These are phyloP conservation scores for Rhinopomastus cyanomelas DNA, from an alignment of 2,113 vertebrate species.

Conservation along the genomic window DNA sequence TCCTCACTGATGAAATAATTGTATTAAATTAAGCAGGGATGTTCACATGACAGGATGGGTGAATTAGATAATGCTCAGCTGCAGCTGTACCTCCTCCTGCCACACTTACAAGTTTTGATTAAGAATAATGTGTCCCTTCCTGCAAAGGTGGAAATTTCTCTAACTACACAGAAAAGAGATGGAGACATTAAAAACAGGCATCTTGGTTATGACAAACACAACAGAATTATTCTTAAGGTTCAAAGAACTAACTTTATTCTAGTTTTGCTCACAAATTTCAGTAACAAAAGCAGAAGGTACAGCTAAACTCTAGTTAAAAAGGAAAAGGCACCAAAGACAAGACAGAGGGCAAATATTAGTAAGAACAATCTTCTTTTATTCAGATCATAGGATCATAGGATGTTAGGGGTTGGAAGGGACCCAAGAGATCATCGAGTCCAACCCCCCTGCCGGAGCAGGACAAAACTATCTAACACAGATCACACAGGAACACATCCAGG, in stretches of 20 bases:
- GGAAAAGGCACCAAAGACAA: neutral
- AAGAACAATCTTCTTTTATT: neutral
- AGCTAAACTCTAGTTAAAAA: neutral
- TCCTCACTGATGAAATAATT: slow-evolving; percentile 82
- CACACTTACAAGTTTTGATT: slow-evolving; percentile 62
- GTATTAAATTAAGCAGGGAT: slow-evolving; percentile 75
- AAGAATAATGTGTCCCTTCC: slow-evolving; percentile 67
- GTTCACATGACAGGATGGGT: slow-evolving; percentile 78
- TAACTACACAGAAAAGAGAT: slow-evolving; percentile 6
- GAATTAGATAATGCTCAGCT: slow-evolving; percentile 71
- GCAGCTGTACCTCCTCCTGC: slow-evolving; percentile 75
- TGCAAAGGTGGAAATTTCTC: slow-evolving; percentile 56
- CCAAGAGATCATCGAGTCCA: too few relatives aligned
- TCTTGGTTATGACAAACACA: neutral
- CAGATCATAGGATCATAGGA: too few relatives aligned
- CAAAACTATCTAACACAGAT: too few relatives aligned
- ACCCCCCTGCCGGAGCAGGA: too few relatives aligned
- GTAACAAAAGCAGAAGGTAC: neutral
- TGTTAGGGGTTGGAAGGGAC: too few relatives aligned
- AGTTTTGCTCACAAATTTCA: neutral
- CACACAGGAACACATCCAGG: too few relatives aligned
- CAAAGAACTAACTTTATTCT: neutral
- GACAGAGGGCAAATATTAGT: neutral
- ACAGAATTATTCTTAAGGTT: neutral
- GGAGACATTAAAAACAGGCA: neutral